Conservation (phyloP, 2,888 invertebrate genomes). For the Dexiosoma caninum region DNA sequence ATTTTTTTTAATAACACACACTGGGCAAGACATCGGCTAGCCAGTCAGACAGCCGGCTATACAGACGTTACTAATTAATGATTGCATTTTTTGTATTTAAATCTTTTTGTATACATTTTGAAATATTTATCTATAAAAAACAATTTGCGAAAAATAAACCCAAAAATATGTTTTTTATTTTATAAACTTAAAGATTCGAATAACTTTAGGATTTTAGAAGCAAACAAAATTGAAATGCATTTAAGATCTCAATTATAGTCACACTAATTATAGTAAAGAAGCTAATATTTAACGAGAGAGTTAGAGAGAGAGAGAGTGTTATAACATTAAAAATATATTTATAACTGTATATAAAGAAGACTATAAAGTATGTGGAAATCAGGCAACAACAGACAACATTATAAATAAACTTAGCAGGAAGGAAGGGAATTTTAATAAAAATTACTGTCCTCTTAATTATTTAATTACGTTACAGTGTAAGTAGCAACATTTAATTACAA, state of each 20-base stretch:
- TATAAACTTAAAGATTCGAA: not conserved
- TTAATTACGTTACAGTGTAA: too few species aligned
- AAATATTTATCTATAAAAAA: constrained; percentile 29
- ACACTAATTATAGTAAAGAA: constrained; percentile 41
- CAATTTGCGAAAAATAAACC: constrained; percentile 15
- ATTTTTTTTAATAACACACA: constrained; percentile 40
- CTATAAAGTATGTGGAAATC: constrained; percentile 24
- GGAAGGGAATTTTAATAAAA: constrained; percentile 37
- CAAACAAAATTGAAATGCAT: constrained; percentile 49
- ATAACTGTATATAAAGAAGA: not conserved
- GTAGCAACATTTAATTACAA: too few species aligned
- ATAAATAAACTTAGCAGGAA: constrained; percentile 33
- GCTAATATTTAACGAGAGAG: constrained; percentile 1
- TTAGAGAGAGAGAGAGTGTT: too few species aligned
- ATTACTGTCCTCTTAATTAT: too few species aligned
- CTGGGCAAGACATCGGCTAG: constrained; percentile 17
- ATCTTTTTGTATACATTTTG: constrained; percentile 39
- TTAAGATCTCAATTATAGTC: constrained; percentile 64
- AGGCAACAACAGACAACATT: constrained; percentile 57
- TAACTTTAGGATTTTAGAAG: constrained; percentile 32
- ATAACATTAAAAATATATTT: too few species aligned
- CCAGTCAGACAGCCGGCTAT: constrained; percentile 31
- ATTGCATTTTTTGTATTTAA: constrained; percentile 42
- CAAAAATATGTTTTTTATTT: not conserved
- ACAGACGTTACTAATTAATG: constrained; percentile 56